Evolutionary conservation across 1,140 invertebrate genomes (phyloP).

Genomic region (Gryon sp.): DNA sequence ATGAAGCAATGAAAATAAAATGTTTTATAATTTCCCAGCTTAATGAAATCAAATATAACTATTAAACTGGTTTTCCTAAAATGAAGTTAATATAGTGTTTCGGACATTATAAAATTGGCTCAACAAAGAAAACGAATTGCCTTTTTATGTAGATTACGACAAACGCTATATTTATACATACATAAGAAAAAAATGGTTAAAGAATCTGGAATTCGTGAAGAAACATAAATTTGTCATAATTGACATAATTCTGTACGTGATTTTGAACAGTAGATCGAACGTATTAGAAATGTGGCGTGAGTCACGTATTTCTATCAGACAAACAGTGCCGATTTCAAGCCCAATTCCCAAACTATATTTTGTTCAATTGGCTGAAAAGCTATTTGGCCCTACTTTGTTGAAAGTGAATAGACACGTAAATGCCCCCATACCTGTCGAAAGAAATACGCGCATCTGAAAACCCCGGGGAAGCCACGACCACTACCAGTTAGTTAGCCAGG

Average conservation of each 20-base stretch:
- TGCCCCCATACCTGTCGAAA: conserved; percentile 58
- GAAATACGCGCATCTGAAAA: conserved; percentile 44
- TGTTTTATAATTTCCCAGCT: too few species aligned
- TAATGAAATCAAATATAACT: too few species aligned
- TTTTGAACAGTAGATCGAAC: conserved; percentile 22
- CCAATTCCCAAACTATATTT: conserved; percentile 48
- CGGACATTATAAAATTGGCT: too few species aligned
- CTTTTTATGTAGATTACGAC: too few species aligned
- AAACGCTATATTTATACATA: too few species aligned
- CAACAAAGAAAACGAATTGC: too few species aligned
- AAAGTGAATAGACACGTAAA: conserved; percentile 48
- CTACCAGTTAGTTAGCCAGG: too few species aligned
- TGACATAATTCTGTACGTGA: conserved; percentile 53
- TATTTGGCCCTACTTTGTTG: conserved; percentile 55
- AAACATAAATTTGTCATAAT: conserved; percentile 52
- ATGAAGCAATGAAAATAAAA: too few species aligned
- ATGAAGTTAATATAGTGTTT: too few species aligned
- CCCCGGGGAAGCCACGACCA: conserved; percentile 43
- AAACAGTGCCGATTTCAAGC: conserved; percentile 55
- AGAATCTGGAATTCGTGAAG: conserved; percentile 14
- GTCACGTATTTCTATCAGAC: conserved; percentile 52
- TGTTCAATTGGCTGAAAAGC: conserved; percentile 56
- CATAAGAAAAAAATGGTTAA: conserved; percentile 9
- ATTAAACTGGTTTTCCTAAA: too few species aligned
- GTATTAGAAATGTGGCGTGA: conserved; percentile 37